Base-by-base conservation (phyloP, 1,140 invertebrate genomes). In the Copidosoma floridanum region DNA sequence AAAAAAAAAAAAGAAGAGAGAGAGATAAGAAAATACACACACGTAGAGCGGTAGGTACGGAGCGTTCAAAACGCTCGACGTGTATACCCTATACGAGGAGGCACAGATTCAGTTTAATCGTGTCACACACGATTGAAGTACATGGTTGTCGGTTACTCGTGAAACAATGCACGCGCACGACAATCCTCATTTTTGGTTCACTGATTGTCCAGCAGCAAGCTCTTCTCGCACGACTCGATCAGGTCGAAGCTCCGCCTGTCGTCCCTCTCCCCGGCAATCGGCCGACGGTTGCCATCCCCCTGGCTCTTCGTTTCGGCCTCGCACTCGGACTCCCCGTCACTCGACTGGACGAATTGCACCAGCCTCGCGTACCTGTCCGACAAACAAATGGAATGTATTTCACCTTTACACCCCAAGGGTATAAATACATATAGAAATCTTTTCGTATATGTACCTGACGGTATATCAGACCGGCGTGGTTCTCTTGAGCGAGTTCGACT, bases 401-500 rank as follows among this genome's bases (percentile, higher is more conserved):
- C n/a, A n/a, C n/a, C n/a, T n/a, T n/a, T n/a, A n/a, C n/a, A n/a
- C n/a, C n/a, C n/a, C n/a, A n/a, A n/a, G n/a, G n/a, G 35, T 21
- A 7, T 44, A 14, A 44, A 24, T 23, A 32, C 18, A 23, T 20
- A 53, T 12, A 10, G n/a, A 57, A 57, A 23, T 29, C n/a, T 23
- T 61, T 21, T 16, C 12, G 4, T 38, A n/a, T n/a, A n/a, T n/a
- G 54, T 71, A 79, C 76, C 75, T 76, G 59, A 79, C 75, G 71
- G 65, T 75, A 63, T 79, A 78, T 82, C 81, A 83, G 67, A 83
- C 83, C 32, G 79, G 82, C 50, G 82, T 84, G 21, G 81, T 83
- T 58, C 76, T 72, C 68, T 81, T 75, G 14, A 83, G 70, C 11
- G 81, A 76, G 54, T 82, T 81, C 40, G 77, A 74, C 32, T 75